phyloP scores from a whole-genome alignment of 1,140 invertebrate genomes.

The Orchestia grillus region DNA sequence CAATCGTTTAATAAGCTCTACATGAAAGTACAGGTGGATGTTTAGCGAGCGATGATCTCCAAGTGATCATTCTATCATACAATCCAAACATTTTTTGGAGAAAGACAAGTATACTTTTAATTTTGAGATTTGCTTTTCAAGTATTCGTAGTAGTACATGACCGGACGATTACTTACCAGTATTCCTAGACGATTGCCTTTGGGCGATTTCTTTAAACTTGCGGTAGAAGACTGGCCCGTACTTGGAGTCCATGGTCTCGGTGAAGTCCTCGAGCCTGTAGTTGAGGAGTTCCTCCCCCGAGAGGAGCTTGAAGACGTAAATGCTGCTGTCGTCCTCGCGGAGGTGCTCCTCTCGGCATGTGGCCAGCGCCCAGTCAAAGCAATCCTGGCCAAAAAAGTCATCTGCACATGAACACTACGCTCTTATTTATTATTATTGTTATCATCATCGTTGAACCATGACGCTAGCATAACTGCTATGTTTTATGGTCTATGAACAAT shows the following conservation, averaged over 20 bases:
- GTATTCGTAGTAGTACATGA: too few species aligned
- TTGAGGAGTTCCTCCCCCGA: background rate
- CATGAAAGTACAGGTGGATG: background rate
- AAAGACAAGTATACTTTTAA: background rate
- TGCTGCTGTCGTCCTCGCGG: background rate
- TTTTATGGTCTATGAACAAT: too few species aligned
- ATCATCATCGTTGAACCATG: too few species aligned
- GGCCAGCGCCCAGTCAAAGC: slow-evolving; percentile 30
- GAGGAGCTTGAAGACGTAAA: background rate
- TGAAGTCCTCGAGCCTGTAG: slow-evolving; percentile 1
- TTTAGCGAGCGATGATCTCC: background rate
- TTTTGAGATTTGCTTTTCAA: background rate
- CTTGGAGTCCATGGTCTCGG: background rate
- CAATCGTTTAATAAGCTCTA: background rate
- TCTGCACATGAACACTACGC: too few species aligned
- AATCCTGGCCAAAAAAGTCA: background rate
- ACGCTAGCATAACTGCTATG: too few species aligned
- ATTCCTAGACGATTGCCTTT: background rate
- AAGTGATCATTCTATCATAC: background rate
- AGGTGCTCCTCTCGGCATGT: background rate
- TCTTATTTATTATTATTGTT: too few species aligned
- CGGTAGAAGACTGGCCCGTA: background rate
- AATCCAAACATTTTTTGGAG: background rate
- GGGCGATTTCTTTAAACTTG: background rate
- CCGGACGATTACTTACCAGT: background rate